Percentiles rank a stretch among this genome's conserved stretches.
phyloP scores from a whole-genome alignment of 2,113 vertebrate species.

The Herpailurus yagouaroundi region DNA sequence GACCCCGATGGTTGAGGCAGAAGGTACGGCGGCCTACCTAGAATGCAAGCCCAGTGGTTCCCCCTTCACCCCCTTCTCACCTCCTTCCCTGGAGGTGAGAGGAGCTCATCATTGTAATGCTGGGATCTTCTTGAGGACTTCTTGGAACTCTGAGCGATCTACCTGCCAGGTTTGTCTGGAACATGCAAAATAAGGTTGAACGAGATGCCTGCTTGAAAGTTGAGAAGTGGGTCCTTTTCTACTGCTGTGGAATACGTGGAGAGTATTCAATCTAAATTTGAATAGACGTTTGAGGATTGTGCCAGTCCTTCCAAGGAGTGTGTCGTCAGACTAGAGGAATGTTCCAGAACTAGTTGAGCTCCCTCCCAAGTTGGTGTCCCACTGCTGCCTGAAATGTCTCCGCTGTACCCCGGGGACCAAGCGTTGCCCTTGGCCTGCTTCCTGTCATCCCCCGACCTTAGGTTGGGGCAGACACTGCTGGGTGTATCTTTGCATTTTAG shows the following conservation, averaged over 20 bases:
- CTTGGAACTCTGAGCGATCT: neutral
- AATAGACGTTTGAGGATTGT: neutral
- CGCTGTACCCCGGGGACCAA: neutral
- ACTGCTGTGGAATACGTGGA: neutral
- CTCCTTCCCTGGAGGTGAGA: neutral
- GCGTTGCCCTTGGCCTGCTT: neutral
- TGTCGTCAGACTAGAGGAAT: neutral
- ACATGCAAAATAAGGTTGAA: neutral
- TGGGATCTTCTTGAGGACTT: neutral
- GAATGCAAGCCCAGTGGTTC: neutral
- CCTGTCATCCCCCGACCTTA: fast-evolving
- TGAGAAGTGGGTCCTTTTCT: neutral
- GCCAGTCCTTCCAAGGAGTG: neutral
- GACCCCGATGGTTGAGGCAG: neutral
- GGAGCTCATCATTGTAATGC: neutral
- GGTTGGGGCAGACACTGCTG: neutral
- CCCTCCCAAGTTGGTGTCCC: neutral
- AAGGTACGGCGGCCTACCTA: fast-evolving
- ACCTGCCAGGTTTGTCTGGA: neutral
- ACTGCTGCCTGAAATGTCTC: neutral
- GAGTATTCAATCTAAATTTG: neutral
- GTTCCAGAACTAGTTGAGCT: neutral
- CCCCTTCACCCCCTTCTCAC: neutral
- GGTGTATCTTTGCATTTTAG: neutral
- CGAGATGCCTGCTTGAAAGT: neutral